Evolutionary conservation across 1,140 invertebrate species (phyloP).

Genomic region (Zaprionus lachaisei): DNA sequence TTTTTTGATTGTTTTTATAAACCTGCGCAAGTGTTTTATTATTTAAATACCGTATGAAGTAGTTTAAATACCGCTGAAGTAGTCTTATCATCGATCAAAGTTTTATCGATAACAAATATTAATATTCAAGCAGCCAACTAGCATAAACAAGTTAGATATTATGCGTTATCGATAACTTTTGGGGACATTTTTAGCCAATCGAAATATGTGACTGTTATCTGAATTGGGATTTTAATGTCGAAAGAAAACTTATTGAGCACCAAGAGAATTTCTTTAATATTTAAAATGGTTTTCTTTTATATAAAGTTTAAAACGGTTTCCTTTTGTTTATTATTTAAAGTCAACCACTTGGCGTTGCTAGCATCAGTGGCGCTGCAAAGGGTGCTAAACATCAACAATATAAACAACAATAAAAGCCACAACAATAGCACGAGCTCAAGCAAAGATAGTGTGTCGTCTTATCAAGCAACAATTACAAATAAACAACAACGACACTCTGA

Average conservation of each 20-base stretch:
- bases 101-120: neutral
- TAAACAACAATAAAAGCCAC: slow-evolving; percentile 53
- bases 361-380: slow-evolving; percentile 73
- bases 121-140: neutral
- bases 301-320: slow-evolving; percentile 4
- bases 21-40: neutral
- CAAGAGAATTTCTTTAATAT: neutral
- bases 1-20: slow-evolving; percentile 16
- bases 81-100: neutral
- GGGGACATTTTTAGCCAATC: neutral
- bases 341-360: slow-evolving; percentile 68
- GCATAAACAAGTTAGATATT: neutral
- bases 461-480: slow-evolving; percentile 38
- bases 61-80: neutral
- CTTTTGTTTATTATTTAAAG: slow-evolving; percentile 48
- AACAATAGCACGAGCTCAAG: slow-evolving; percentile 29
- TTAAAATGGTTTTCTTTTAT: slow-evolving; percentile 8
- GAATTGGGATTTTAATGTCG: neutral
- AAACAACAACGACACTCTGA: slow-evolving; percentile 67
- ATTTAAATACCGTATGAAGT: neutral
- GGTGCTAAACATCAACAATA: slow-evolving; percentile 77
- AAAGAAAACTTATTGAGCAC: neutral
- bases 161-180: neutral
- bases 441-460: slow-evolving; percentile 30
- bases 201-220: neutral